phyloP scores from a whole-genome alignment of 2,113 vertebrate species.

The Callorhinus ursinus region DNA sequence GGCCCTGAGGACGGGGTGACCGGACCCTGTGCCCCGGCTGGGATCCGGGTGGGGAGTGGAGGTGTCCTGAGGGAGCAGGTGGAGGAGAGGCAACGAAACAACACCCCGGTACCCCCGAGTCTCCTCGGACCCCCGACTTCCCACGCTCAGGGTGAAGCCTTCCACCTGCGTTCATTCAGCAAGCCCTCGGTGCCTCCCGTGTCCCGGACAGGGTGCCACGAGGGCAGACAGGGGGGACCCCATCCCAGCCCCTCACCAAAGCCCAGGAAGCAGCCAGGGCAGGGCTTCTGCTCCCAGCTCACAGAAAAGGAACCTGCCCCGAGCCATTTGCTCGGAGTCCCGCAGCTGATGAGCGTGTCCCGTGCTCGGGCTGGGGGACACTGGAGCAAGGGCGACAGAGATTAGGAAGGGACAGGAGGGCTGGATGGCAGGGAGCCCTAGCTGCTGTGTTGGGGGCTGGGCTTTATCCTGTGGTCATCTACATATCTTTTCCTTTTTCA shows the following conservation, averaged over 20 bases:
- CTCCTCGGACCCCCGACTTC: background rate
- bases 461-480: background rate
- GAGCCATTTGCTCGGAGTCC: background rate
- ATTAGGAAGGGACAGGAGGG: background rate
- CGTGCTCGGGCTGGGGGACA: accelerated
- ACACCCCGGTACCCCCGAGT: accelerated
- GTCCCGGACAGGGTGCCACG: background rate
- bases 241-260: too few relatives aligned
- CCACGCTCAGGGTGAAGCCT: background rate
- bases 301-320: background rate
- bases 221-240: background rate
- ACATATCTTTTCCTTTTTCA: background rate
- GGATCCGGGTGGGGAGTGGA: background rate
- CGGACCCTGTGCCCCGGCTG: accelerated
- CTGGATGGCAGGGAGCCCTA: background rate
- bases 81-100: background rate
- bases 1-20: background rate
- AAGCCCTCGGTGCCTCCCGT: accelerated
- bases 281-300: too few relatives aligned
- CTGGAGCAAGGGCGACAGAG: background rate
- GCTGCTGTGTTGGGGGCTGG: accelerated
- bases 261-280: background rate
- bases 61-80: background rate
- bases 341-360: accelerated
- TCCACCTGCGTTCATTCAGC: background rate